Base-by-base conservation (phyloP, 2,888 invertebrate species). In the Amphipoea lucens region DNA sequence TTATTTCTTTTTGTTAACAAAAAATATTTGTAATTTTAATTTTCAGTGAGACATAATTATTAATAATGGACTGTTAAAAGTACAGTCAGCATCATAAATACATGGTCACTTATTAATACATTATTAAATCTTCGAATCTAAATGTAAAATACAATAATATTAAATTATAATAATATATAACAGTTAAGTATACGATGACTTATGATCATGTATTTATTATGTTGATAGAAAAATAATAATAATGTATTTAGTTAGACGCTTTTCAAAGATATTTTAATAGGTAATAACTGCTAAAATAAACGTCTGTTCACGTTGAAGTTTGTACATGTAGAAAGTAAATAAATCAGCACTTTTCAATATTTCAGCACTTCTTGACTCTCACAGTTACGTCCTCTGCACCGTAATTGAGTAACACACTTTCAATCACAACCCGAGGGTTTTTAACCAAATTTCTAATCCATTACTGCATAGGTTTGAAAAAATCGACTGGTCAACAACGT, bases 181-280 rank as follows among this genome's bases (percentile, higher is more conserved):
- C 63, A 68, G 11, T 63, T 81, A 79, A 79, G 87, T 89, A 88
- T 87, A 87, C 87, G 87, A 89, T 79, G 17, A 66, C 62, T 12
- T 57, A 57, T 62, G 63, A 76, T 66, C 54, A 57, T 82, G 76
- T 82, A 77, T 88, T 84, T 82, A 67, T 84, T 40, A 74, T 60
- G 62, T 40, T 83, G 72, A 76, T 71, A 20, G 1, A 29, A 48
- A 45, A 67, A 67, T 1, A 14, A 9, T 36, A n/a, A 62, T 23
- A 36, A 48, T 11, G 14, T 66, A 68, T 29, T 23, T 67, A 78
- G 14, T 63, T 54, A 68, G 9, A 57, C 4, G 76, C 54, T 48
- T 51, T 83, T 70, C 36, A 40, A 74, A 80, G 54, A 69, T 9
- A 57, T 63, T 63, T 69, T 40, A 40, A 54, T 71, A 84, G n/a